Evolutionary conservation across 2,888 invertebrate species (phyloP).

Genomic region (Caenorhabditis becei): DNA sequence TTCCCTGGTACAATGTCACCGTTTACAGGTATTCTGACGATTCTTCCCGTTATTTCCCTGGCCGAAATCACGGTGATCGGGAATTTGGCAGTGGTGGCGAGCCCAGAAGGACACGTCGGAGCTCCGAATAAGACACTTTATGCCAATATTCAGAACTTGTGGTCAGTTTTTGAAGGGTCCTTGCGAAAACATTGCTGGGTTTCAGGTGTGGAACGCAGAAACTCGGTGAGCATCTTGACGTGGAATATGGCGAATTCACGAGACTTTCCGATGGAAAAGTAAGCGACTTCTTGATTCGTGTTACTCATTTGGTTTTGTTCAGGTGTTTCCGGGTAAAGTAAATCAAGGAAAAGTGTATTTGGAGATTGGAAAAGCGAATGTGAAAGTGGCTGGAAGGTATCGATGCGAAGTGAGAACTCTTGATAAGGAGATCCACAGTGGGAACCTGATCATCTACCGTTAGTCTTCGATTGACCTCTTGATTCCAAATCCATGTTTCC

Average conservation of each 20-base stretch:
- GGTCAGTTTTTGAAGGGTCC: conserved; percentile 33
- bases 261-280: conserved; percentile 64
- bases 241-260: conserved; percentile 68
- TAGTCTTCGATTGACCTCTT: conserved; percentile 11
- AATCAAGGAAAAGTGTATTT: conserved; percentile 60
- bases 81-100: conserved; percentile 66
- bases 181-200: neutral
- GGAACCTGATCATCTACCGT: conserved; percentile 68
- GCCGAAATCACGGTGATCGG: conserved; percentile 63
- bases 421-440: conserved; percentile 63
- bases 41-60: conserved; percentile 20
- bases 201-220: conserved; percentile 68
- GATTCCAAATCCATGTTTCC: neutral
- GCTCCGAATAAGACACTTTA: conserved; percentile 52
- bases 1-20: neutral
- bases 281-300: too few species aligned
- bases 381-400: conserved; percentile 64
- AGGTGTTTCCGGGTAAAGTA: conserved; percentile 63
- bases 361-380: conserved; percentile 62
- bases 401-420: conserved; percentile 69
- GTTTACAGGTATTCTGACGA: conserved; percentile 1
- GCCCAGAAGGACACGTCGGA: conserved; percentile 55
- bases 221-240: conserved; percentile 62
- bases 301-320: conserved; percentile 2
- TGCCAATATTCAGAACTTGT: conserved; percentile 62